Evolutionary conservation across 2,888 invertebrate species (phyloP).

Genomic region (Pammene fasciana): DNA sequence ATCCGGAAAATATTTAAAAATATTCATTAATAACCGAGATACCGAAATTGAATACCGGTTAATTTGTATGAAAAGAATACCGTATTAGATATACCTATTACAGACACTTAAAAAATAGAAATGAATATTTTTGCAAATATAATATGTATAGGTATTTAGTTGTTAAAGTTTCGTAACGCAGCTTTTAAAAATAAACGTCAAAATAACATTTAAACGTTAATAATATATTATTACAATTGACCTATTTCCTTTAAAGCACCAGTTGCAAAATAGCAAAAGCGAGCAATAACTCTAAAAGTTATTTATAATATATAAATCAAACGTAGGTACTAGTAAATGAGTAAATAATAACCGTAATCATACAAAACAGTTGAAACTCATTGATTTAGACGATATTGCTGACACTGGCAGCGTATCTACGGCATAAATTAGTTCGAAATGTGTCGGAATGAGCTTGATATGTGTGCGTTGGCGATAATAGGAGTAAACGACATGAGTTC

Average conservation of each 20-base stretch:
- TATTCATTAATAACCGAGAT: too few species aligned
- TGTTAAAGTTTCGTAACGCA: neutral
- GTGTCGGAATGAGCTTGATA: conserved; percentile 38
- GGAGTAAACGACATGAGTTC: conserved; percentile 31
- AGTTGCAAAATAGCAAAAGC: conserved; percentile 30
- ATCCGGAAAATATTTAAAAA: too few species aligned
- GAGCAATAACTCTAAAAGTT: conserved; percentile 25
- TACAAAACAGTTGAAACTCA: conserved; percentile 23
- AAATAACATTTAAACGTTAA: neutral
- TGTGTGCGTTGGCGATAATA: conserved; percentile 40
- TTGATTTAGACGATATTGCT: conserved; percentile 36
- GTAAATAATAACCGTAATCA: conserved; percentile 34
- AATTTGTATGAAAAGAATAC: too few species aligned
- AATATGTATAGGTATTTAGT: too few species aligned
- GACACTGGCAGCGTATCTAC: conserved; percentile 33
- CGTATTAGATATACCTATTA: too few species aligned
- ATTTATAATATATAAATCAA: conserved; percentile 37
- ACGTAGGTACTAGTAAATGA: conserved; percentile 30
- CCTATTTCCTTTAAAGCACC: conserved; percentile 23
- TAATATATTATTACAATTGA: conserved; percentile 5
- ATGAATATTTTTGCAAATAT: too few species aligned
- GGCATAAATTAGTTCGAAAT: conserved; percentile 41
- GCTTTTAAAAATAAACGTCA: neutral
- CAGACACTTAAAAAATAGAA: too few species aligned
- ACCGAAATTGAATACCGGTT: too few species aligned